Conservation (phyloP, 2,888 invertebrate genomes). For the Julus scanicus region DNA sequence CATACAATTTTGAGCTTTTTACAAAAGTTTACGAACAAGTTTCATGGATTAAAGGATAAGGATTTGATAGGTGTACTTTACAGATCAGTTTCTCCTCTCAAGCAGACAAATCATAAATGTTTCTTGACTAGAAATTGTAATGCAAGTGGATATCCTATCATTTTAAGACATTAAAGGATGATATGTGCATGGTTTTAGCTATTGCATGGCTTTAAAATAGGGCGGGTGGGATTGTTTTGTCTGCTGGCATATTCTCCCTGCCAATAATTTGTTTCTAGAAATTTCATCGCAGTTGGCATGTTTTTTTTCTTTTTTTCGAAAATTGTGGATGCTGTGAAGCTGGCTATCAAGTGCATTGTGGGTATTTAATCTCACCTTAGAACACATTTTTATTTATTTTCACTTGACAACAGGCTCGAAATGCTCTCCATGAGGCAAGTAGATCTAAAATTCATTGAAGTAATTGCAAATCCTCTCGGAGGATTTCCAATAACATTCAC, state of each 20-base stretch:
- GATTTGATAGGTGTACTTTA: no score
- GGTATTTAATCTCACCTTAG: slow-evolving; percentile 41
- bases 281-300: background rate
- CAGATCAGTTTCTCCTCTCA: no score
- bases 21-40: no score
- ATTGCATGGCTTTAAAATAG: background rate
- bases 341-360: background rate
- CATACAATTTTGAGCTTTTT: no score
- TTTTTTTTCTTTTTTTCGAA: background rate
- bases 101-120: background rate
- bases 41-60: no score
- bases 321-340: background rate
- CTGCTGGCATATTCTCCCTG: background rate
- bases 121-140: background rate
- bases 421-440: background rate
- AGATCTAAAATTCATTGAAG: slow-evolving; percentile 24
- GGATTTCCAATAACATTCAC: slow-evolving; percentile 47
- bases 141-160: background rate
- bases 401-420: background rate
- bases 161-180: background rate
- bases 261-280: slow-evolving; percentile 1
- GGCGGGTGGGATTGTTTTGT: background rate
- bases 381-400: background rate
- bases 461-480: slow-evolving; percentile 41
- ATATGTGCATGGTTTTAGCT: background rate